Percentiles rank a stretch among this genome's conserved stretches.
phyloP scores from a whole-genome alignment of 1,140 invertebrate species.

The Ephestia elutella region DNA sequence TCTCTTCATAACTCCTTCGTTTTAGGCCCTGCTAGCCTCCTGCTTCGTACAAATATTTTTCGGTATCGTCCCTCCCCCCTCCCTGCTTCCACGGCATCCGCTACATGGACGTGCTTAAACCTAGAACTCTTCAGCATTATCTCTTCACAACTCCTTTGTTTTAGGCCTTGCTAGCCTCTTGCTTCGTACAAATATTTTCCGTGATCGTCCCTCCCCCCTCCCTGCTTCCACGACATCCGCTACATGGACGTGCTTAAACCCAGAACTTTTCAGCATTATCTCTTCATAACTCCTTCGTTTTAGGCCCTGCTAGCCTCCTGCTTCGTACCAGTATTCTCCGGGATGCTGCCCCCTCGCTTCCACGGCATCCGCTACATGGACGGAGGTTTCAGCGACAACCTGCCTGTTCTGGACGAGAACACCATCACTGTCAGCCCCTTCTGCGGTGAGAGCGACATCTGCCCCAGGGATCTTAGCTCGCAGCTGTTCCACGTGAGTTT shows the following conservation, averaged over 20 bases:
- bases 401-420: constrained; percentile 94
- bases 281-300: constrained; percentile 8
- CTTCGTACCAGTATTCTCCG: constrained; percentile 98
- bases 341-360: constrained; percentile 91
- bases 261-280: too few species aligned
- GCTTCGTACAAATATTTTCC: too few species aligned
- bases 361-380: constrained; percentile 96
- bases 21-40: constrained; percentile 90
- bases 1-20: constrained; percentile 4
- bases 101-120: too few species aligned
- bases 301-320: constrained; percentile 93
- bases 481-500: constrained; percentile 85
- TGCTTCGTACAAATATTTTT: constrained; percentile 98
- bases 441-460: constrained; percentile 98
- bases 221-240: too few species aligned
- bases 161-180: too few species aligned
- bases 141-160: too few species aligned
- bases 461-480: constrained; percentile 92
- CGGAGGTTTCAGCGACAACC: constrained; percentile 96
- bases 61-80: too few species aligned
- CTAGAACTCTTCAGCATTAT: too few species aligned
- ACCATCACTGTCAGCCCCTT: constrained; percentile 98
- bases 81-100: too few species aligned
- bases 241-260: too few species aligned
- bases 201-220: too few species aligned